Percentiles rank a stretch among this genome's conserved stretches.
Evolutionary conservation across 1,140 invertebrate species (phyloP).

Genomic region (Brachionus rotundiformis): DNA sequence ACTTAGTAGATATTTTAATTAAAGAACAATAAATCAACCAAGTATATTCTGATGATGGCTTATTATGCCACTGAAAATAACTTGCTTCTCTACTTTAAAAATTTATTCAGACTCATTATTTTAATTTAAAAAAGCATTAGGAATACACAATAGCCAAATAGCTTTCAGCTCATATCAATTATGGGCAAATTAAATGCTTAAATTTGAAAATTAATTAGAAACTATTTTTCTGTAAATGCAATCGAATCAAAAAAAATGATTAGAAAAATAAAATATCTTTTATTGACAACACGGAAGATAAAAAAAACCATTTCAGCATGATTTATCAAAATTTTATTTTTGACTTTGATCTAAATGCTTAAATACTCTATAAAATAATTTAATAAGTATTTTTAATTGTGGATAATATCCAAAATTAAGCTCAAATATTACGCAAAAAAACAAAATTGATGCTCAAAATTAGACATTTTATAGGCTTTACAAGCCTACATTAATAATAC

Average conservation of each 20-base stretch:
- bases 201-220: background rate
- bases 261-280: too few species aligned
- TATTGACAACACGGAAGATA: too few species aligned
- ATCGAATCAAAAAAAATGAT: too few species aligned
- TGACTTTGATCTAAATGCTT: background rate
- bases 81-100: background rate
- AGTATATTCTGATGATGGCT: background rate
- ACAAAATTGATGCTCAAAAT: background rate
- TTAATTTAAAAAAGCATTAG: too few species aligned
- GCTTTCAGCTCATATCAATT: background rate
- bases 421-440: background rate
- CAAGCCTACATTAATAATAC: background rate
- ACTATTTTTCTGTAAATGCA: too few species aligned
- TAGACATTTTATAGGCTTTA: background rate
- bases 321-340: too few species aligned
- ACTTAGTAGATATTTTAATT: background rate
- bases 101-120: background rate
- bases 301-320: too few species aligned
- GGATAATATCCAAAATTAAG: background rate
- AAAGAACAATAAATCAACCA: background rate
- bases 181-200: background rate
- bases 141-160: background rate
- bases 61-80: background rate
- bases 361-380: background rate
- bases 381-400: background rate